phyloP scores from a whole-genome alignment of 2,888 invertebrate species.

The Lutraria lutraria region DNA sequence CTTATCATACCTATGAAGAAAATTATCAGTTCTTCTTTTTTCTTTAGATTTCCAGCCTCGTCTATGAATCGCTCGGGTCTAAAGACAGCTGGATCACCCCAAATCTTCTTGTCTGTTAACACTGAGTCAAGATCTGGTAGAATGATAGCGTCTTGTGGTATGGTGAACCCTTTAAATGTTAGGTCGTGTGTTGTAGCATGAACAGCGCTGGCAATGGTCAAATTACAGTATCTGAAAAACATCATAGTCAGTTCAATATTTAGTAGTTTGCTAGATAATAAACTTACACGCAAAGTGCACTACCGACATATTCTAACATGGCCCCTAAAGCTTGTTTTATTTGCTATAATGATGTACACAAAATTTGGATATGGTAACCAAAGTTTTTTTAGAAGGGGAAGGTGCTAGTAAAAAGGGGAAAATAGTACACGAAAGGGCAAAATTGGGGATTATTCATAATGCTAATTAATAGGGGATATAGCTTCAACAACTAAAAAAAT shows the following conservation, averaged over 20 bases:
- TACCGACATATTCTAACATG: too few relatives aligned
- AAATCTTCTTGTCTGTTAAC: slow-evolving; percentile 71
- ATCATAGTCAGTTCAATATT: background rate
- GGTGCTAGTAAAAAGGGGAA: too few relatives aligned
- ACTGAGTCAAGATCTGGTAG: slow-evolving; percentile 75
- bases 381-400: too few relatives aligned
- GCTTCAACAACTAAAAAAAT: too few relatives aligned
- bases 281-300: too few relatives aligned
- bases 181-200: slow-evolving; percentile 75
- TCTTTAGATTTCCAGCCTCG: slow-evolving; percentile 17
- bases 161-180: slow-evolving; percentile 76
- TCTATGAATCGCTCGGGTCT: slow-evolving; percentile 77
- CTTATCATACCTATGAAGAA: slow-evolving; percentile 70
- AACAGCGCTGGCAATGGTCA: slow-evolving; percentile 10
- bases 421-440: too few relatives aligned
- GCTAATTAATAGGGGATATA: too few relatives aligned
- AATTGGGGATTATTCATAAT: too few relatives aligned
- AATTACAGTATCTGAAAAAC: slow-evolving; percentile 42
- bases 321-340: too few relatives aligned
- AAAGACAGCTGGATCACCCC: slow-evolving; percentile 75
- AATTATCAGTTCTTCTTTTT: slow-evolving; percentile 66
- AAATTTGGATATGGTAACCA: too few relatives aligned
- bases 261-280: too few relatives aligned
- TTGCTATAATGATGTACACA: too few relatives aligned
- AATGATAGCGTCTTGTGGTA: slow-evolving; percentile 78